Percentiles rank a stretch among this genome's conserved stretches.
phyloP scores from a whole-genome alignment of 2,113 vertebrate genomes.

The Anolis carolinensis region DNA sequence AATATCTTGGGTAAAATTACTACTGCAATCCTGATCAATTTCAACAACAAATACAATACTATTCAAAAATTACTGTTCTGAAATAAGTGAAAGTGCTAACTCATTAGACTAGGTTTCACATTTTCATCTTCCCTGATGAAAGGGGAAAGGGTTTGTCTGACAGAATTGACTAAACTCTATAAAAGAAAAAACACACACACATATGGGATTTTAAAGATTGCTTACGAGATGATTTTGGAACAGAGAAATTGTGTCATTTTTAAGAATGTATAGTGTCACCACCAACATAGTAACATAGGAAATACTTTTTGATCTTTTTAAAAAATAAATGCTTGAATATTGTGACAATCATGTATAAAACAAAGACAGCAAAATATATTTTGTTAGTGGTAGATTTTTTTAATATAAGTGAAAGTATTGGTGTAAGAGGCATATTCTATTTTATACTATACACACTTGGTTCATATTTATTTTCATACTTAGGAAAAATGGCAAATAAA shows the following conservation, averaged over 20 bases:
- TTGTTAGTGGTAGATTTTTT: neutral
- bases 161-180: slow-evolving; percentile 18
- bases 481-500: slow-evolving; percentile 30
- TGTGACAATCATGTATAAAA: neutral
- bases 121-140: neutral
- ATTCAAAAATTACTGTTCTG: slow-evolving; percentile 6
- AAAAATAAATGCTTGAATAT: slow-evolving; percentile 8
- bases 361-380: neutral
- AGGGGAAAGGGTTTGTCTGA: neutral
- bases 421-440: neutral
- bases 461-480: slow-evolving; percentile 2
- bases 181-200: neutral
- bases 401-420: neutral
- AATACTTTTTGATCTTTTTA: neutral
- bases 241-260: neutral
- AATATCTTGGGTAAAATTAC: neutral
- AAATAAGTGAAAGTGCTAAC: slow-evolving; percentile 8
- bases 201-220: neutral
- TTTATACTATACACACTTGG: slow-evolving; percentile 28
- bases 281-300: neutral
- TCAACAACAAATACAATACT: slow-evolving; percentile 23
- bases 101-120: neutral
- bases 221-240: neutral
- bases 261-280: neutral
- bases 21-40: neutral